A percentile compares a stretch with the other conserved stretches of the same genome.
Conservation (phyloP, 2,888 invertebrate genomes). For the Patella caerulea region DNA sequence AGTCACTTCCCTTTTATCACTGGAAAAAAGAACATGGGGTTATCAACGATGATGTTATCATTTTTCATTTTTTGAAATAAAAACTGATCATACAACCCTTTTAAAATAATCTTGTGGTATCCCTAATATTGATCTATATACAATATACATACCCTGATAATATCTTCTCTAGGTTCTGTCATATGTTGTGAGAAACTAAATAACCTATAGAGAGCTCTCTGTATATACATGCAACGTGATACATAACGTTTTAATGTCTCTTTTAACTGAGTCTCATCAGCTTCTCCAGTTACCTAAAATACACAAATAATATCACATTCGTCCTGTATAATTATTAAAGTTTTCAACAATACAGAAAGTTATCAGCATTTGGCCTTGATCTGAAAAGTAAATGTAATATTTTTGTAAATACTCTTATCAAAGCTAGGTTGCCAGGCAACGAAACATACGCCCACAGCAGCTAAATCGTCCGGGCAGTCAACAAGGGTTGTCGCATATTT, state of each 20-base stretch:
- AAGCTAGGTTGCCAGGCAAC: too few species aligned
- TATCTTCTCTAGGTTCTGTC: slow-evolving; percentile 77
- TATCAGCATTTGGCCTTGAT: background rate
- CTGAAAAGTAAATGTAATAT: background rate
- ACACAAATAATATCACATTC: slow-evolving; percentile 1
- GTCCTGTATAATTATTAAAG: background rate
- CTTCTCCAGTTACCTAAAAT: slow-evolving; percentile 75
- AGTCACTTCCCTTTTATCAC: background rate
- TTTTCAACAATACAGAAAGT: background rate
- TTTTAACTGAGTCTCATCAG: slow-evolving; percentile 76
- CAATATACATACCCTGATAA: slow-evolving; percentile 74
- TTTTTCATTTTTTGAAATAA: too few species aligned
- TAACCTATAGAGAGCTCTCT: slow-evolving; percentile 79
- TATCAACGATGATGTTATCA: too few species aligned
- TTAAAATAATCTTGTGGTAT: too few species aligned
- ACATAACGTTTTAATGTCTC: slow-evolving; percentile 77
- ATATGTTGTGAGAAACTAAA: slow-evolving; percentile 72
- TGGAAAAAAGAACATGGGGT: too few species aligned
- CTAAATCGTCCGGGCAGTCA: too few species aligned
- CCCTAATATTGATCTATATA: too few species aligned
- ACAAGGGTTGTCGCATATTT: too few species aligned
- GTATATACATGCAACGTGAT: slow-evolving; percentile 77
- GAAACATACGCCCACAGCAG: too few species aligned
- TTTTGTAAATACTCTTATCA: too few species aligned
- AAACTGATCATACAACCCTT: too few species aligned